phyloP scores from a whole-genome alignment of 2,888 invertebrate genomes.

The Nemapogon koenigi region DNA sequence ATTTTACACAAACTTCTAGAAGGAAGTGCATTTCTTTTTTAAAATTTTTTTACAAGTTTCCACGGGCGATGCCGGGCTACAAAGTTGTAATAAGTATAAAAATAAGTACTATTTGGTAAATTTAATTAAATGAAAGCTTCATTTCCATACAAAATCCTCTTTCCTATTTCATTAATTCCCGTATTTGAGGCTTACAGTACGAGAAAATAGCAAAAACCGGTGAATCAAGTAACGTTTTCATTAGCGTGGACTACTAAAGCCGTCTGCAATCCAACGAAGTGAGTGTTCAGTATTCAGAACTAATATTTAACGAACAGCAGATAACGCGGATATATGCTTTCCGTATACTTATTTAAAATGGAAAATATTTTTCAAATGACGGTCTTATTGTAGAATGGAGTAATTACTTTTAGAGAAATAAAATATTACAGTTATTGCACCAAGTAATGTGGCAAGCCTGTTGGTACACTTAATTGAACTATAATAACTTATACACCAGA shows the following conservation, averaged over 20 bases:
- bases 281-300: slow-evolving; percentile 33
- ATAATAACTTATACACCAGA: too few relatives aligned
- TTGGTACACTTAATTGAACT: too few relatives aligned
- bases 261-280: slow-evolving; percentile 27
- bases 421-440: too few relatives aligned
- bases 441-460: too few relatives aligned
- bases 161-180: slow-evolving; percentile 5
- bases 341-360: slow-evolving; percentile 56
- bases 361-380: slow-evolving; percentile 56
- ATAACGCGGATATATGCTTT: slow-evolving; percentile 57
- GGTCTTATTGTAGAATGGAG: slow-evolving; percentile 19
- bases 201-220: slow-evolving; percentile 11
- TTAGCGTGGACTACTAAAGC: slow-evolving; percentile 42
- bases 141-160: slow-evolving; percentile 3
- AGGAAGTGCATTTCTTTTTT: too few relatives aligned
- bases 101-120: too few relatives aligned
- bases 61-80: too few relatives aligned
- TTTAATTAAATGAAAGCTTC: slow-evolving; percentile 4
- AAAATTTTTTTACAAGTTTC: too few relatives aligned
- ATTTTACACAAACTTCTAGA: too few relatives aligned
- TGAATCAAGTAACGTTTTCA: slow-evolving; percentile 31
- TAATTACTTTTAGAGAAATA: slow-evolving; percentile 9
- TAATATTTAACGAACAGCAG: slow-evolving; percentile 57
- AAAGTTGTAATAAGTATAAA: too few relatives aligned
- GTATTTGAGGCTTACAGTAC: slow-evolving; percentile 6